Percentiles rank a stretch among this genome's conserved stretches.
Evolutionary conservation across 2,113 vertebrate genomes (phyloP).

Genomic region (Vimba vimba): DNA sequence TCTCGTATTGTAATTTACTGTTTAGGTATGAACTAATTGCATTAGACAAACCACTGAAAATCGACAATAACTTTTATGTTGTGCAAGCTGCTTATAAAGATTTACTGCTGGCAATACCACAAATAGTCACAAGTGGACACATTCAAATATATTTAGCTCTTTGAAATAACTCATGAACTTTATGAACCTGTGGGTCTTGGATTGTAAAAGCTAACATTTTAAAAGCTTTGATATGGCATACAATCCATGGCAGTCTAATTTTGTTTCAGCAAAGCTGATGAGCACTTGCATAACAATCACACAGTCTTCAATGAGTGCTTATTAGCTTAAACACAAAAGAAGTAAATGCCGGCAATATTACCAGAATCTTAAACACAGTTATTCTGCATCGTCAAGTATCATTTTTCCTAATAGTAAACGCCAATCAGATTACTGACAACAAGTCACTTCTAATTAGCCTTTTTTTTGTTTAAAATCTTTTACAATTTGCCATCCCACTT

Average conservation of each 20-base stretch:
- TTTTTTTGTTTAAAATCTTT: not conserved
- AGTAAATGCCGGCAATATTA: not conserved
- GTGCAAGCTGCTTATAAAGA: constrained; percentile 16
- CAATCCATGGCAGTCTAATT: constrained; percentile 7
- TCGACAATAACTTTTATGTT: not conserved
- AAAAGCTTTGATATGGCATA: constrained; percentile 4
- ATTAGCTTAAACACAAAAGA: not conserved
- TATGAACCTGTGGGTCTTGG: not conserved
- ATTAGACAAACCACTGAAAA: not conserved
- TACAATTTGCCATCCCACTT: not conserved
- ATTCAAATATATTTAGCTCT: not conserved
- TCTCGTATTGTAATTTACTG: not conserved
- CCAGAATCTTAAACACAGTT: not conserved
- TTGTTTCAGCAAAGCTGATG: constrained; percentile 1
- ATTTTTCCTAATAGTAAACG: not conserved
- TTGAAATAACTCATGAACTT: not conserved
- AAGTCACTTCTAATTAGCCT: not conserved
- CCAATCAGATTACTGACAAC: constrained; percentile 3
- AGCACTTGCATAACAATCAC: constrained; percentile 24
- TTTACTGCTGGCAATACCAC: not conserved
- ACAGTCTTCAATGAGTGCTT: not conserved
- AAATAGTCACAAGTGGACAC: not conserved
- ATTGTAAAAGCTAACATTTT: not conserved
- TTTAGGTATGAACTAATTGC: not conserved
- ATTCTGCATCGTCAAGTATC: not conserved